These are phyloP conservation scores for Adrianichthys oophorus DNA, from an alignment of 2,797 vertebrate species.

Conservation along the genomic window DNA sequence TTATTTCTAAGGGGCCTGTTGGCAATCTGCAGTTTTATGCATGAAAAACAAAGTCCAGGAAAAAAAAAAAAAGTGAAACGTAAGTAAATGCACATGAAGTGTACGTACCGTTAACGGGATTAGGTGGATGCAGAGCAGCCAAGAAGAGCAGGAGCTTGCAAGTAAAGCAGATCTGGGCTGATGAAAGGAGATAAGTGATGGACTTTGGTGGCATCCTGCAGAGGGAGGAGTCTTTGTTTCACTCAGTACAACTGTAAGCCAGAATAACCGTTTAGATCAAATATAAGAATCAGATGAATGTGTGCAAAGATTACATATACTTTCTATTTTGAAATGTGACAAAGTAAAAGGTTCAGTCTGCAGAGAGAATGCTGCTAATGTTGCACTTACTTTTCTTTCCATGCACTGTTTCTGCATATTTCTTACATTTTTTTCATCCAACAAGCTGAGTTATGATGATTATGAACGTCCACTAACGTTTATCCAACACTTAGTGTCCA, in stretches of 20 bases:
- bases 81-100: neutral
- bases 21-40: no score
- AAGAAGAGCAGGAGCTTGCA: conserved; percentile 46
- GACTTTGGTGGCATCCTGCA: conserved; percentile 63
- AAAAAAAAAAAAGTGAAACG: neutral
- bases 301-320: neutral
- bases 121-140: conserved; percentile 32
- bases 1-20: no score
- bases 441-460: no score
- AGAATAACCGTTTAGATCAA: conserved; percentile 10
- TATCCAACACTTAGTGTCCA: conserved; percentile 36
- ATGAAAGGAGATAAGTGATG: conserved; percentile 52
- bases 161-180: conserved; percentile 53
- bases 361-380: no score
- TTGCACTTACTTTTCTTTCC: no score
- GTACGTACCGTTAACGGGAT: conserved; percentile 45
- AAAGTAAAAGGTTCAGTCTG: no score
- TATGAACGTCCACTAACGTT: no score
- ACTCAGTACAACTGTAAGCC: conserved; percentile 16
- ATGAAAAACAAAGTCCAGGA: no score
- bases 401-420: no score
- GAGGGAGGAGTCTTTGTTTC: conserved; percentile 63
- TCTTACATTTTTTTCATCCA: no score
- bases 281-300: neutral
- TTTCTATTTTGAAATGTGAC: conserved; percentile 11